phyloP scores from a whole-genome alignment of 2,113 vertebrate genomes.

The Amblyopsis rosae region DNA sequence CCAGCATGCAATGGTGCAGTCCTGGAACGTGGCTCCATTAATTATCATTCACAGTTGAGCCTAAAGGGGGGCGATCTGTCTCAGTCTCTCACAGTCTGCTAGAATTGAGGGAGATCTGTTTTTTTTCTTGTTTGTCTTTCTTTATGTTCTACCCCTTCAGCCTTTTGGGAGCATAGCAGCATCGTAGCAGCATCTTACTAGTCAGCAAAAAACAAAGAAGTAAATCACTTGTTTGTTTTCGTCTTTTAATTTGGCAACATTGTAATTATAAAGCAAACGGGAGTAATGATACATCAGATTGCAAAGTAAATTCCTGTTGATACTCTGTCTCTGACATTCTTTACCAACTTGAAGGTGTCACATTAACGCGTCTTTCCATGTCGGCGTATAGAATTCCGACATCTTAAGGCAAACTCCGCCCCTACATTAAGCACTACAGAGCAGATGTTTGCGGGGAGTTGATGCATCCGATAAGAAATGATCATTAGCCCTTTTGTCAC shows the following conservation, averaged over 20 bases:
- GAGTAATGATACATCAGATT: no score
- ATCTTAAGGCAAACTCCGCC: background rate
- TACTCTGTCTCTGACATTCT: background rate
- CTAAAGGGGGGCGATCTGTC: constrained; percentile 36
- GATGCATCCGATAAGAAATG: constrained; percentile 39
- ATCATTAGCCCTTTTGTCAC: constrained; percentile 37
- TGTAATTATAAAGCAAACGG: no score
- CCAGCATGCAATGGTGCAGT: constrained; percentile 49
- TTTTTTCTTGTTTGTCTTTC: no score
- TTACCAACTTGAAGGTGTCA: background rate
- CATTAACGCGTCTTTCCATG: background rate
- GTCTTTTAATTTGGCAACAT: background rate
- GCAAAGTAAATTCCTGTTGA: no score
- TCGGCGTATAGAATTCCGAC: background rate
- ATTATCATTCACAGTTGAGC: constrained; percentile 52
- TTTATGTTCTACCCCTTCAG: background rate
- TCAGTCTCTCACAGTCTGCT: constrained; percentile 10
- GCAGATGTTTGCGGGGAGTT: constrained; percentile 41
- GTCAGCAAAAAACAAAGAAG: background rate
- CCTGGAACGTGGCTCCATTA: constrained; percentile 41
- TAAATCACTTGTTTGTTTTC: background rate
- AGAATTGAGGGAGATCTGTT: constrained; percentile 3
- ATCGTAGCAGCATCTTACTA: background rate
- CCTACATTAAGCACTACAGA: background rate
- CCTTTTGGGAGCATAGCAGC: background rate